Evolutionary conservation across 2,888 invertebrate species (phyloP).

Genomic region (Lordiphosa andalusiaca): DNA sequence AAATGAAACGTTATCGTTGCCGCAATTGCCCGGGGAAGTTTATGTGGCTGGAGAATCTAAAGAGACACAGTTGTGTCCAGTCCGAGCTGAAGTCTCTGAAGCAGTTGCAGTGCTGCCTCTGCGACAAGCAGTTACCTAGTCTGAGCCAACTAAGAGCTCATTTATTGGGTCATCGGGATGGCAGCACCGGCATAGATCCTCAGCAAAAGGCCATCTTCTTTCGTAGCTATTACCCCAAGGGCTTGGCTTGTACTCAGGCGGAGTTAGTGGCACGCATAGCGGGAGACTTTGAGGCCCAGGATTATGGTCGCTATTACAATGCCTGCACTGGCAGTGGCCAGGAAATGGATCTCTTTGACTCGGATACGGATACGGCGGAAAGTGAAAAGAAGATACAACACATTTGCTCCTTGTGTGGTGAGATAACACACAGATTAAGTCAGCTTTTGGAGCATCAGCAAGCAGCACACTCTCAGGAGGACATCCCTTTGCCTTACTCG

Average conservation of each 20-base stretch:
- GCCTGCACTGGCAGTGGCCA: constrained; percentile 73
- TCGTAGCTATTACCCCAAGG: constrained; percentile 31
- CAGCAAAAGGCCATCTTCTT: constrained; percentile 52
- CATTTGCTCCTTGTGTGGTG: constrained; percentile 68
- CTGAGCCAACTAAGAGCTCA: constrained; percentile 60
- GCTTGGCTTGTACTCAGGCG: constrained; percentile 20
- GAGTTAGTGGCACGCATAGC: constrained; percentile 49
- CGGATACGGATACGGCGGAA: constrained; percentile 57
- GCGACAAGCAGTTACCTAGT: constrained; percentile 46
- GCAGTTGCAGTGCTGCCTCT: constrained; percentile 60
- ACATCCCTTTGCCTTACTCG: constrained; percentile 75
- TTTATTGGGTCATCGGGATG: constrained; percentile 59
- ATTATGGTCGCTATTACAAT: constrained; percentile 70
- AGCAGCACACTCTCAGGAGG: constrained; percentile 70
- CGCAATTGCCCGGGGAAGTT: constrained; percentile 76
- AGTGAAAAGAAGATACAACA: constrained; percentile 37
- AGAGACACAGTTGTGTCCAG: constrained; percentile 68
- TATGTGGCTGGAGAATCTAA: constrained; percentile 75
- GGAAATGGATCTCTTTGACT: constrained; percentile 77
- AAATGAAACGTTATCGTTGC: constrained; percentile 68
- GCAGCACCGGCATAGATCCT: constrained; percentile 56
- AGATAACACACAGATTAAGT: constrained; percentile 46
- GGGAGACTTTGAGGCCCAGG: constrained; percentile 54
- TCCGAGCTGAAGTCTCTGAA: constrained; percentile 4
- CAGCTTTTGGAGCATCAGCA: constrained; percentile 70